Percentiles rank a stretch among this genome's conserved stretches.
phyloP scores from a whole-genome alignment of 2,797 vertebrate species.

The Xiphorhynchus erythropygius region DNA sequence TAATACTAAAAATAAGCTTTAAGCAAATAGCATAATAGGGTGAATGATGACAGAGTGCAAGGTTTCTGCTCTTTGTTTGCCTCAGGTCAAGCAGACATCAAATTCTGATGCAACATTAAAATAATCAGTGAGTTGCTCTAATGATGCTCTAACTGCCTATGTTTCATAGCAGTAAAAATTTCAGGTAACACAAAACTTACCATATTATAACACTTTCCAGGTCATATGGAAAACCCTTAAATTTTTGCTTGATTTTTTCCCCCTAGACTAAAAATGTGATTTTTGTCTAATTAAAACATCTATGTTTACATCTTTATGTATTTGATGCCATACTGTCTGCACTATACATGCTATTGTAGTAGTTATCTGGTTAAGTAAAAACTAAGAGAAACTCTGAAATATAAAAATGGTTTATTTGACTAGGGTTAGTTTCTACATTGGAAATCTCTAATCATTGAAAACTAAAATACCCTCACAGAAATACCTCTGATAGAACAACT shows the following conservation, averaged over 20 bases:
- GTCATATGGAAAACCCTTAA: not conserved
- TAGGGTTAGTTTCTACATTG: not conserved
- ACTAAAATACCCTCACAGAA: not conserved
- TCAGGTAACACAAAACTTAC: not conserved
- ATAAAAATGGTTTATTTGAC: not conserved
- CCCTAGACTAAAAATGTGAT: not conserved
- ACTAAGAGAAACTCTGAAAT: not conserved
- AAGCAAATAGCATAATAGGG: not conserved
- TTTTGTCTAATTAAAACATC: not conserved
- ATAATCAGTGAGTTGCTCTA: not conserved
- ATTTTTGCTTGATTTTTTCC: accelerated
- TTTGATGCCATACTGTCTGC: not conserved
- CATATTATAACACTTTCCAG: not conserved
- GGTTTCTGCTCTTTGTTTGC: not conserved
- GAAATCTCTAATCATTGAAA: not conserved
- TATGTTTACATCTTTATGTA: not conserved
- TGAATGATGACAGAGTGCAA: accelerated
- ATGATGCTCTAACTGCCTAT: not conserved
- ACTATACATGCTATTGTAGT: not conserved
- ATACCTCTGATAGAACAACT: not conserved
- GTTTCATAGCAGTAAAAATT: not conserved
- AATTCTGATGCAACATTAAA: not conserved
- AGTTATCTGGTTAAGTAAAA: not conserved
- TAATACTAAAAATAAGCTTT: not conserved
- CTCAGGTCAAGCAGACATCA: not conserved